A percentile compares a stretch with the other conserved stretches of the same genome.
Evolutionary conservation across 1,140 invertebrate species (phyloP).

Genomic region (Drosophila setifemur): DNA sequence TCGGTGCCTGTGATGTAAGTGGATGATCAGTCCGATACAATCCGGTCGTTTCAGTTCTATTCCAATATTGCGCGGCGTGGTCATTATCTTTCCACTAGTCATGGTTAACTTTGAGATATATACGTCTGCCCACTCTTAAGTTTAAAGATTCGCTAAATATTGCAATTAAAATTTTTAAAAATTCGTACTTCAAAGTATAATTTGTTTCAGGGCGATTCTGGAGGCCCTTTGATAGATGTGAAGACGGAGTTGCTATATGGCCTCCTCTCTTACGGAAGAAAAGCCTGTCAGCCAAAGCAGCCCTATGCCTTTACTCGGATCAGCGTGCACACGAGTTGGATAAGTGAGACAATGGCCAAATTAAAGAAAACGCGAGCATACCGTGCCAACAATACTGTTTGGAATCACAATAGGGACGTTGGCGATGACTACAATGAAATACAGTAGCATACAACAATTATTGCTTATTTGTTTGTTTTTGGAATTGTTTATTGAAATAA

Average conservation of each 20-base stretch:
- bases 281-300: slow-evolving; percentile 23
- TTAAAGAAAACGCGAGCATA: background rate
- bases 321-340: slow-evolving; percentile 36
- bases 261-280: slow-evolving; percentile 48
- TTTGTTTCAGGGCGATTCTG: slow-evolving; percentile 50
- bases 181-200: background rate
- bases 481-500: too few relatives aligned
- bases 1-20: slow-evolving; percentile 57
- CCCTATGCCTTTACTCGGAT: slow-evolving; percentile 55
- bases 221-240: slow-evolving; percentile 46
- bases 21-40: too few relatives aligned
- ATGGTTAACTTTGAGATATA: too few relatives aligned
- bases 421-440: too few relatives aligned
- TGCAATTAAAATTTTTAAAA: too few relatives aligned
- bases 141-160: too few relatives aligned
- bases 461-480: too few relatives aligned
- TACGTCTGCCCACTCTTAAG: too few relatives aligned
- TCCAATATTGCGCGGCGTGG: too few relatives aligned
- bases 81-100: too few relatives aligned
- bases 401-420: background rate
- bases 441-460: too few relatives aligned
- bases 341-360: slow-evolving; percentile 17
- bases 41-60: too few relatives aligned
- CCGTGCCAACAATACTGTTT: background rate
- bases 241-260: slow-evolving; percentile 14